A percentile compares a stretch with the other conserved stretches of the same genome.
These are phyloP conservation scores for Drosophila merina DNA, from an alignment of 2,888 invertebrate genomes.

Conservation along the genomic window DNA sequence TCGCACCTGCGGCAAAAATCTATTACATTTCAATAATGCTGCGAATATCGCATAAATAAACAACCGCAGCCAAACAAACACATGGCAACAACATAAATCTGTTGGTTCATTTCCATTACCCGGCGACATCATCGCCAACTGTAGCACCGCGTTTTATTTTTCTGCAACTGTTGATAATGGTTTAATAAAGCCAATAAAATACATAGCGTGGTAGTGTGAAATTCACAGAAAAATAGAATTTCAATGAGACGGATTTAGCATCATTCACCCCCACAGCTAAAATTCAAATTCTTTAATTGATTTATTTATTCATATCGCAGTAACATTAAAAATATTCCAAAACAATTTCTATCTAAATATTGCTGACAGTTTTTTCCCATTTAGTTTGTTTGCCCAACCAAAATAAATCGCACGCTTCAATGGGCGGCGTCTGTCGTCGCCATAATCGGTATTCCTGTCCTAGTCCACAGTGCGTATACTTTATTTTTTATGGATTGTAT, in stretches of 20 bases:
- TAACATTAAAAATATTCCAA: constrained; percentile 35
- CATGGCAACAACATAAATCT: constrained; percentile 54
- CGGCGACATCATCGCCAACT: constrained; percentile 42
- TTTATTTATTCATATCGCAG: constrained; percentile 41
- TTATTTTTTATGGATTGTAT: constrained; percentile 22
- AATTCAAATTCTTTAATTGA: constrained; percentile 37
- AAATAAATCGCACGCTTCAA: constrained; percentile 57
- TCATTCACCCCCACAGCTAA: neutral
- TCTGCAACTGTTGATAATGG: constrained; percentile 39
- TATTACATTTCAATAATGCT: constrained; percentile 71
- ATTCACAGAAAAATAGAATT: constrained; percentile 21
- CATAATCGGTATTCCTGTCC: constrained; percentile 8
- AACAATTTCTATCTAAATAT: constrained; percentile 22
- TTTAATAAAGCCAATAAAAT: constrained; percentile 42
- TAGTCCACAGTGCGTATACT: constrained; percentile 43
- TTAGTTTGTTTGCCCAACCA: constrained; percentile 50
- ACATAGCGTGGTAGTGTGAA: constrained; percentile 20
- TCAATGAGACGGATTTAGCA: constrained; percentile 11
- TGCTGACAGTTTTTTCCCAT: constrained; percentile 44
- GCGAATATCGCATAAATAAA: constrained; percentile 63
- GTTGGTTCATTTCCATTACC: constrained; percentile 36
- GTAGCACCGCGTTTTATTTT: constrained; percentile 15
- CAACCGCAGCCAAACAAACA: constrained; percentile 51
- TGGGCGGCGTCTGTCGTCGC: constrained; percentile 40
- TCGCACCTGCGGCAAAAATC: constrained; percentile 69